Evolutionary conservation across 2,888 invertebrate genomes (phyloP), one percentile per base, ranked within the genome.

Genomic region (Carabus problematicus): DNA sequence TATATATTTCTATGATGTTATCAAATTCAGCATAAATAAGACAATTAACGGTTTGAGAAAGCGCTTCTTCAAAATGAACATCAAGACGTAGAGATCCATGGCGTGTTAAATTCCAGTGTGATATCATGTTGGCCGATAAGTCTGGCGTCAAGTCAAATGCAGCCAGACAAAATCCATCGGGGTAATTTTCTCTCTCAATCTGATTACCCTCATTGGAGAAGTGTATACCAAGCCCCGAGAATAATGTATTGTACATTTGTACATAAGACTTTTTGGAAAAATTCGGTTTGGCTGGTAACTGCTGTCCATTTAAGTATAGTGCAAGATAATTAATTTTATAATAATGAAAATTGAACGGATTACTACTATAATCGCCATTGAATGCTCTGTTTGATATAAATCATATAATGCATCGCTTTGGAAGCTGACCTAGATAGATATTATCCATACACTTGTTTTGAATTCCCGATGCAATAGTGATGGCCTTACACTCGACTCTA

Each of bases 391-490:
- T 29, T 29, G 29, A 29, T 29, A 6, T 29, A 29, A 29, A 29
- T 29, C 29, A 2, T 29, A 29, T 29, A 29, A 29, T 29, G 6
- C 29, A 29, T 29, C 29, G 2, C 29, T 29, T 29, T 29, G 29
- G 29, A 29, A 29, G 29, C 29, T 29, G 29, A 2, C 6, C 3
- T 1, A 72, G 41, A 64, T 76, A 76, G 7, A 78, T 39, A 52
- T 78, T 77, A 56, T 79, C 77, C 56, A 77, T 69, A 0, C 74
- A 70, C 62, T 76, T 74, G 8, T 72, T 72, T 40, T 72, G 73
- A n/a, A 74, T 72, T 0, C 73, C 73, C 1, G 64, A 29, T 29
- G 29, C 29, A 29, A 29, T 29, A 3, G 29, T 29, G 6, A 29
- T 29, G 29, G 29, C 12, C 55, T 69, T 75, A 75, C 41, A 71